Evolutionary conservation across 92 coral and sea anemone genomes (phyloP).

Genomic region (Umimayanthus kanabou): DNA sequence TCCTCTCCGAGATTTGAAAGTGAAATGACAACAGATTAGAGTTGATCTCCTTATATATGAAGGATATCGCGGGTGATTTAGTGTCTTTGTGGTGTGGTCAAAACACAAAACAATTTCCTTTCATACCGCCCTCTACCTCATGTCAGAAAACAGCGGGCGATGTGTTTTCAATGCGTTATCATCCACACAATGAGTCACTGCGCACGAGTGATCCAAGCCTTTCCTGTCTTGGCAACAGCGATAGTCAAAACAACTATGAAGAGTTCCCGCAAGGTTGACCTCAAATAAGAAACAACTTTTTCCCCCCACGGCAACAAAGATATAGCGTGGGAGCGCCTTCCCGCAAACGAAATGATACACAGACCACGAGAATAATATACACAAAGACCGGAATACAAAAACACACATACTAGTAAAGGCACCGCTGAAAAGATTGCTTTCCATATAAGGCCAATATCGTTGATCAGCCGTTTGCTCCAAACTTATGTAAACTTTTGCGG

Average conservation of each 20-base stretch:
- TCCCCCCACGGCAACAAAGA: neutral
- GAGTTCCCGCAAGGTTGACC: conserved; percentile 15
- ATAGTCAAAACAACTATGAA: neutral
- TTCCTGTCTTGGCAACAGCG: conserved; percentile 1
- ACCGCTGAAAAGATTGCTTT: neutral
- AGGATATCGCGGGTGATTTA: neutral
- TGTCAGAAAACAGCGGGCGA: conserved; percentile 1
- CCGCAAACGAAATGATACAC: neutral
- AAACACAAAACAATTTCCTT: neutral
- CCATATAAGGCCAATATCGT: neutral
- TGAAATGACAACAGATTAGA: neutral
- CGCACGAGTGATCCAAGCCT: neutral
- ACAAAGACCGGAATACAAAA: conserved; percentile 10
- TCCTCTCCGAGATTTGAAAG: neutral
- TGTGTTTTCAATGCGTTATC: neutral
- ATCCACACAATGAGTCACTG: neutral
- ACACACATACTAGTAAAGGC: neutral
- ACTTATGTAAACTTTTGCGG: neutral
- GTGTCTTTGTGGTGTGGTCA: conserved; percentile 7
- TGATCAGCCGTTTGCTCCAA: neutral
- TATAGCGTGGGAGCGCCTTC: conserved; percentile 7
- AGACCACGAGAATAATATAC: neutral
- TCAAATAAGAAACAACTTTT: neutral
- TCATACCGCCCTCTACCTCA: neutral
- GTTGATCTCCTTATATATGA: neutral